Evolutionary conservation across 2,888 invertebrate species (phyloP), one percentile per base, ranked within the genome.

Genomic region (Halictus quadricinctus): DNA sequence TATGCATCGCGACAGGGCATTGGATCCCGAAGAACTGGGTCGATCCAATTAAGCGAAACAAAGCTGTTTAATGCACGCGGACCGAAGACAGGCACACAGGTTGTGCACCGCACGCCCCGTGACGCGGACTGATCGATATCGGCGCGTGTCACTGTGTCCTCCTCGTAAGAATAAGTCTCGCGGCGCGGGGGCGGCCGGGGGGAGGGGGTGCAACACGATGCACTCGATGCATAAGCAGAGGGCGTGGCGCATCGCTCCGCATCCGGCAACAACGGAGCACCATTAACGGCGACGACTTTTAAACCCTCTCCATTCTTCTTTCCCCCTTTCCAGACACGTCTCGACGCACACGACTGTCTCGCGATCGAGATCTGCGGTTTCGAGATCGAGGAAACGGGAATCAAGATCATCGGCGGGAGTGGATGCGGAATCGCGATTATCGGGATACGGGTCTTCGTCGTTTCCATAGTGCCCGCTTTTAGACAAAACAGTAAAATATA

Each of bases 41-140:
- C 89, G 79, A 88, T 75, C 88, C 89, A 90, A 90, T 91, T 91
- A 89, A 87, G 86, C 81, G 88, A 89, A 89, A 91, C 88, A 90
- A 89, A 90, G 86, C 87, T 90, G 85, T 90, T 91, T 88, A 88
- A 84, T 88, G 81, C 80, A 79, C 77, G 79, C 85, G 84, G 50
- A 72, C 58, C 75, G 69, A 69, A 85, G 81, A 75, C 77, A 79
- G 78, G 81, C 36, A 5, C 64, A 73, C 83, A 76, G 73, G 64
- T 72, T 81, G 76, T 74, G 80, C 75, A 50, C 78, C 72, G 64
- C 80, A 79, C 76, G 73, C 41, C 29, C 18, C 46, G 84, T 66
- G 75, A 83, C 72, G 58, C 54, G 21, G 74, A 29, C 80, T 80
- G 90, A 89, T 90, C 86, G 88, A 90, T 90, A 83, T 85, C 83